phyloP scores from a whole-genome alignment of 1,140 invertebrate genomes.

The Dinothrombium tinctorium region DNA sequence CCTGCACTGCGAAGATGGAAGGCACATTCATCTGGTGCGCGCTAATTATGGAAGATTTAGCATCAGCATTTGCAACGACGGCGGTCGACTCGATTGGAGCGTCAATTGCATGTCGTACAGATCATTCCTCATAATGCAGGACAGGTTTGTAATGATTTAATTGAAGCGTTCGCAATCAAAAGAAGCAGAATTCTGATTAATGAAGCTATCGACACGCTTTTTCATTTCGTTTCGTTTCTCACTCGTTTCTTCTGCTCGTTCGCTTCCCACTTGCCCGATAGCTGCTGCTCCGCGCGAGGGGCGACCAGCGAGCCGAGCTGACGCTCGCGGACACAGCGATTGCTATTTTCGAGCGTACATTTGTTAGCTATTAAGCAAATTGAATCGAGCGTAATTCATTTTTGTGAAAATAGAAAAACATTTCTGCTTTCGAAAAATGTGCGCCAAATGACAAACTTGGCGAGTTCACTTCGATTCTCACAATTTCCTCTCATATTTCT shows the following conservation, averaged over 20 bases:
- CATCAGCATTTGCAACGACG: conserved; percentile 85
- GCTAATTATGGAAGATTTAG: conserved; percentile 90
- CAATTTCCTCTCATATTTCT: too few relatives aligned
- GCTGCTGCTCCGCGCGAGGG: too few relatives aligned
- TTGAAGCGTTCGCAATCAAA: too few relatives aligned
- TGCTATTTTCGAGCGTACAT: background rate
- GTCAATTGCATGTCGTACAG: conserved; percentile 73
- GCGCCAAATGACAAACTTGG: too few relatives aligned
- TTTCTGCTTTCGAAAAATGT: background rate
- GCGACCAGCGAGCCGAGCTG: too few relatives aligned
- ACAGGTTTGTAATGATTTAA: conserved; percentile 1
- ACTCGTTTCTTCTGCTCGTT: too few relatives aligned
- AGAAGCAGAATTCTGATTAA: too few relatives aligned
- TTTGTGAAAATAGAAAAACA: background rate
- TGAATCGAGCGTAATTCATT: background rate
- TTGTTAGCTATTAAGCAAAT: background rate
- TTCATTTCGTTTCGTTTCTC: background rate
- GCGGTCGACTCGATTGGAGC: conserved; percentile 81
- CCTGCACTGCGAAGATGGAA: conserved; percentile 60
- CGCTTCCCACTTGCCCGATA: too few relatives aligned
- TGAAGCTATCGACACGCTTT: too few relatives aligned
- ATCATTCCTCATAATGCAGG: conserved; percentile 25
- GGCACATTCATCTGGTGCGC: conserved; percentile 67
- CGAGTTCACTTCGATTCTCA: too few relatives aligned
- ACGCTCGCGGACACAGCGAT: too few relatives aligned